Conservation (phyloP, 2,113 vertebrate genomes). For the Emydura subglobosa region DNA sequence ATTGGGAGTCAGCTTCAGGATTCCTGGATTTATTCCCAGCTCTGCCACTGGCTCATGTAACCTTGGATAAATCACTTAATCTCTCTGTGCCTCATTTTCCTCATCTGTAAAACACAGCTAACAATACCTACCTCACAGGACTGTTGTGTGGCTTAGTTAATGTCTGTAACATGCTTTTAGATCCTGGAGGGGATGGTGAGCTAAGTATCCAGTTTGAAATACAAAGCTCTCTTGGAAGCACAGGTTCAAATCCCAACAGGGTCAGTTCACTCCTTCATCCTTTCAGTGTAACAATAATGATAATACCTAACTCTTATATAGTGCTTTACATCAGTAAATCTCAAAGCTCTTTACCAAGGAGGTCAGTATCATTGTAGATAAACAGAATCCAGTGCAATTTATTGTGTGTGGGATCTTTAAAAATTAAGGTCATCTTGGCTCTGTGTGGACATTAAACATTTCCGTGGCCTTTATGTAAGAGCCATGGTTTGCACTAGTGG, state of each 20-base stretch:
- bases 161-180: not conserved
- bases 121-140: not conserved
- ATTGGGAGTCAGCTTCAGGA: not conserved
- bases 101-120: not conserved
- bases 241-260: not conserved
- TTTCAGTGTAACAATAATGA: not conserved
- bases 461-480: not conserved
- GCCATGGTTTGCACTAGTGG: not conserved
- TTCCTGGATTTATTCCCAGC: conserved; percentile 17
- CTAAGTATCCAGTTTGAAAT: not conserved
- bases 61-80: conserved; percentile 20
- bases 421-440: not conserved
- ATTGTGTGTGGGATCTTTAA: not conserved
- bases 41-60: not conserved
- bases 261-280: not conserved
- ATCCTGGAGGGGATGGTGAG: not conserved
- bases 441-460: not conserved
- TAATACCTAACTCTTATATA: not conserved
- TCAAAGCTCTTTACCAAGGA: not conserved
- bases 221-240: not conserved
- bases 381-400: not conserved
- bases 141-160: not conserved
- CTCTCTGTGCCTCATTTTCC: not conserved
- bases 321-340: not conserved
- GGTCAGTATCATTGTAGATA: not conserved